These are phyloP conservation scores for Acrossocheilus wenchowensis DNA, from an alignment of 2,797 vertebrate species.

Conservation along the genomic window DNA sequence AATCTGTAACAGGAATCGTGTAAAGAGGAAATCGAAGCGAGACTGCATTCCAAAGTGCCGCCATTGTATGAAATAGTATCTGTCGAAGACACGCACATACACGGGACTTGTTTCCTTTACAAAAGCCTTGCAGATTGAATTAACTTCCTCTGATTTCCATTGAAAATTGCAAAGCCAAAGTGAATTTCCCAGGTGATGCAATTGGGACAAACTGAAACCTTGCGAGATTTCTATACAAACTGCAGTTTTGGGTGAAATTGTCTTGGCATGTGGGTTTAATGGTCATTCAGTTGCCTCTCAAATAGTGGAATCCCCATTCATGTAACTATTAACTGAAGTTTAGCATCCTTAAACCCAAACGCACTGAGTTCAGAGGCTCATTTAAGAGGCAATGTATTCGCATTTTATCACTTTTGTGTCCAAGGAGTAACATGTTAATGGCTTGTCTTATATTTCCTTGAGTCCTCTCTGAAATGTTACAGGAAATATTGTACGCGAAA, in stretches of 20 bases:
- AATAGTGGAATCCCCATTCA: not conserved
- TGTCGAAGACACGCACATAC: not conserved
- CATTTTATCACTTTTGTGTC: not conserved
- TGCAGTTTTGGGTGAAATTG: not conserved
- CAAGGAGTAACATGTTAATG: conserved; percentile 4
- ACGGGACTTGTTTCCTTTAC: not conserved
- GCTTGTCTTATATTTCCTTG: conserved; percentile 24
- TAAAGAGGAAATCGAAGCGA: not conserved
- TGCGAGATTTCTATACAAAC: not conserved
- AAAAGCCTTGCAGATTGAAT: not conserved
- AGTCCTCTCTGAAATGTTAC: not conserved
- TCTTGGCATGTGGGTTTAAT: not conserved
- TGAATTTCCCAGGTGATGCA: not conserved
- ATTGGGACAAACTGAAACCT: not conserved
- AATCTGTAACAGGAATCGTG: conserved; percentile 10
- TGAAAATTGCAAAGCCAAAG: not conserved
- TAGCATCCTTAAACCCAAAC: not conserved
- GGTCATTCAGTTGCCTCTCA: not conserved
- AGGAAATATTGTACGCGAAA: not conserved
- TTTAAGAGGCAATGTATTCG: not conserved
- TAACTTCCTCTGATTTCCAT: not conserved
- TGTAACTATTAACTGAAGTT: not conserved
- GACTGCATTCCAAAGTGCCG: not conserved
- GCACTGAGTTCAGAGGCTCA: not conserved
- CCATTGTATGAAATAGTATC: conserved; percentile 29